phyloP scores from a whole-genome alignment of 2,797 vertebrate genomes.

The Knipowitschia caucasica region DNA sequence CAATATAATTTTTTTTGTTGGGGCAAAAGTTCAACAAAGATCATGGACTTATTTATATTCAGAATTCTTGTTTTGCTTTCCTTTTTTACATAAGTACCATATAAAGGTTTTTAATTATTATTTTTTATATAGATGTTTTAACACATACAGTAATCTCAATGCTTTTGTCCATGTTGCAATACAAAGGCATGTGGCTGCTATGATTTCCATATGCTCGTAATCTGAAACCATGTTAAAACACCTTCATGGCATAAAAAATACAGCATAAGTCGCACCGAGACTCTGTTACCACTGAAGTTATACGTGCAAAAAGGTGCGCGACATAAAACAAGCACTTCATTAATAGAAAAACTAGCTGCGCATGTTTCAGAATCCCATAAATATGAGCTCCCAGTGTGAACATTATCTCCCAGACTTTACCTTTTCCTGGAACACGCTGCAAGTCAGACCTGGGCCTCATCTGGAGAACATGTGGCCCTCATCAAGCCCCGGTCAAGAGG shows the following conservation, averaged over 20 bases:
- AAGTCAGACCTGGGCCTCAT: conserved; percentile 45
- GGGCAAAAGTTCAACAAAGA: too few species aligned
- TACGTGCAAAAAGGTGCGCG: too few species aligned
- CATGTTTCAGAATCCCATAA: conserved; percentile 7
- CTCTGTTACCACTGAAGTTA: background rate
- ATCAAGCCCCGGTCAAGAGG: conserved; percentile 43
- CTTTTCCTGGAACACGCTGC: conserved; percentile 29
- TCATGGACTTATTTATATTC: too few species aligned
- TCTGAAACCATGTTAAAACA: background rate
- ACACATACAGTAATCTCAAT: too few species aligned
- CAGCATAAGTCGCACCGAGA: background rate
- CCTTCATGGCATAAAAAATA: background rate
- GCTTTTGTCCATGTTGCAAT: background rate
- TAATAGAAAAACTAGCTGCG: background rate
- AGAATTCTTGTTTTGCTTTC: too few species aligned
- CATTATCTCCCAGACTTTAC: conserved; percentile 32
- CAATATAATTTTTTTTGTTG: too few species aligned
- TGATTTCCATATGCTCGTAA: background rate
- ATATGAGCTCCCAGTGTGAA: conserved; percentile 3
- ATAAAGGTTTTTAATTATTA: too few species aligned
- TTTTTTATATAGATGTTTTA: too few species aligned
- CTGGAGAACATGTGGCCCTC: conserved; percentile 70
- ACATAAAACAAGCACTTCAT: background rate
- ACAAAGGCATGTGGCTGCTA: too few species aligned
- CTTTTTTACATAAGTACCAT: too few species aligned